Conservation (phyloP, 2,888 invertebrate genomes). For the Hydroisotoma schaefferi region DNA sequence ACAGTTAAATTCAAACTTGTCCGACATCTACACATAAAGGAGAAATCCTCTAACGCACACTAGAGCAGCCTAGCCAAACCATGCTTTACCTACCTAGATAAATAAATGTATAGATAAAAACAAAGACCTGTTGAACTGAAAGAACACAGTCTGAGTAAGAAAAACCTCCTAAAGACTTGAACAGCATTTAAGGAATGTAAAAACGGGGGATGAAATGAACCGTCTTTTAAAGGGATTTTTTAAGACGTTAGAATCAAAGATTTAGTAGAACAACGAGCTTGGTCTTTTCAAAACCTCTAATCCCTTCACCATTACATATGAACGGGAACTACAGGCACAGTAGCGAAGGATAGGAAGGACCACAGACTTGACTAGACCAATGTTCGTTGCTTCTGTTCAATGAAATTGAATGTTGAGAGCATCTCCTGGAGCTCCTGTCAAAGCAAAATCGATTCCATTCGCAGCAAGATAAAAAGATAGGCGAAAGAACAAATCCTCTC, state of each 20-base stretch:
- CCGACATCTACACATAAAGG: no score
- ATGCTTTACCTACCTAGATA: no score
- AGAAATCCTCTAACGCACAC: no score
- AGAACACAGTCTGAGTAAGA: no score
- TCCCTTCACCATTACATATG: background rate
- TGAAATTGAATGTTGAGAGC: background rate
- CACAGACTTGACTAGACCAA: no score
- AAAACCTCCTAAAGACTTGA: slow-evolving; percentile 1
- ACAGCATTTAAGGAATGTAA: background rate
- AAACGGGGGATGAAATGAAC: background rate
- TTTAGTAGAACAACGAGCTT: background rate
- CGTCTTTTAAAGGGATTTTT: background rate
- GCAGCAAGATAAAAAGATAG: slow-evolving; percentile 8
- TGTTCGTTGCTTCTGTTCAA: background rate
- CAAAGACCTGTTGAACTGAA: slow-evolving; percentile 6
- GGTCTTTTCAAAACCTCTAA: background rate
- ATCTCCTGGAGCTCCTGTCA: slow-evolving; percentile 4
- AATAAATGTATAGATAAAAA: no score
- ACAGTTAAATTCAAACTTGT: no score
- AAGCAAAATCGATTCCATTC: slow-evolving; percentile 8
- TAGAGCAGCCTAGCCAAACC: no score
- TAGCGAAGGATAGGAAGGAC: no score
- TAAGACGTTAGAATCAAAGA: background rate
- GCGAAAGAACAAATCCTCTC: slow-evolving; percentile 11
- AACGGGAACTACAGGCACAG: no score